Percentiles rank a stretch among this genome's conserved stretches.
These are phyloP conservation scores for Pangasius macronema DNA, from an alignment of 2,797 vertebrate species.

Conservation along the genomic window DNA sequence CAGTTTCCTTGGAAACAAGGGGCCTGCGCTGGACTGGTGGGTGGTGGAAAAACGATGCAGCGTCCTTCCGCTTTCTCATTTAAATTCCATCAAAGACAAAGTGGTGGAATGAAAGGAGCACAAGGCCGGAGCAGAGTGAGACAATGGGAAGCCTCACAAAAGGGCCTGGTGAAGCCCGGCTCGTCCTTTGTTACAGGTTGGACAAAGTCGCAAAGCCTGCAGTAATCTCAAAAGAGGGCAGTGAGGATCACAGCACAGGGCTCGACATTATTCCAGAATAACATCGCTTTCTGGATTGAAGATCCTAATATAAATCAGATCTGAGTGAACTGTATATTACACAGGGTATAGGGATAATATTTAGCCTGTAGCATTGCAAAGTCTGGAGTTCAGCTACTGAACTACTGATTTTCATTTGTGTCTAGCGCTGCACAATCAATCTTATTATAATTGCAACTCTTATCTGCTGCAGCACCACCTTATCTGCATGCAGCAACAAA, in stretches of 20 bases:
- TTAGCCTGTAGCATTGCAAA: not conserved
- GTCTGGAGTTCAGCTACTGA: too few relatives aligned
- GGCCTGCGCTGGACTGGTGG: constrained; percentile 45
- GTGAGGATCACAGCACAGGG: too few relatives aligned
- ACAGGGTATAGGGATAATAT: not conserved
- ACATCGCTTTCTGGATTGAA: not conserved
- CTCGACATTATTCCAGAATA: not conserved
- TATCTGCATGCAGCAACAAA: not conserved
- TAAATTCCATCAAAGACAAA: constrained; percentile 42
- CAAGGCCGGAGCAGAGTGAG: constrained; percentile 30
- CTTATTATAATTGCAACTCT: not conserved
- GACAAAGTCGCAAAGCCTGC: constrained; percentile 26
- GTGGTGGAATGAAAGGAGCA: constrained; percentile 56
- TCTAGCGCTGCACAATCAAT: not conserved
- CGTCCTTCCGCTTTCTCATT: constrained; percentile 9
- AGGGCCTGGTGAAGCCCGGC: constrained; percentile 51
- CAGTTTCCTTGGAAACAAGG: constrained; percentile 61
- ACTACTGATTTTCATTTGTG: too few relatives aligned
- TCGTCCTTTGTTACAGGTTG: not conserved
- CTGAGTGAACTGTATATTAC: not conserved
- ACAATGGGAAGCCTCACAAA: constrained; percentile 25
- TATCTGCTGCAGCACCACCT: not conserved
- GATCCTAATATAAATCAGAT: too few relatives aligned
- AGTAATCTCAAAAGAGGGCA: not conserved
- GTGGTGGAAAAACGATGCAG: constrained; percentile 40